These are phyloP conservation scores for Monochamus saltuarius DNA, from an alignment of 1,140 invertebrate species.

Conservation along the genomic window DNA sequence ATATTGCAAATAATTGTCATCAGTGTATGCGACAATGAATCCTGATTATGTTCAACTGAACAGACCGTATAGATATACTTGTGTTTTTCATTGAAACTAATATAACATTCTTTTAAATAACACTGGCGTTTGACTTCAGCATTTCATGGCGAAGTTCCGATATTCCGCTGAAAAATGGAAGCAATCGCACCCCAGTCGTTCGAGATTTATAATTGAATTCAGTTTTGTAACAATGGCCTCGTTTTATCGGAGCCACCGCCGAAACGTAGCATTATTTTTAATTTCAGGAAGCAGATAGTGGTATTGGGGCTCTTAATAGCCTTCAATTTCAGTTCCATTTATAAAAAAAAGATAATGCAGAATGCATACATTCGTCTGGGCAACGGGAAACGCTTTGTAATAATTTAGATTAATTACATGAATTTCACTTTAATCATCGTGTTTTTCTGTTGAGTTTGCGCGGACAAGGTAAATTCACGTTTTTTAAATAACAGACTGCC, in stretches of 20 bases:
- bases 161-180: constrained; percentile 16
- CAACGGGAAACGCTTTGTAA: constrained; percentile 6
- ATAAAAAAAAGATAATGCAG: constrained; percentile 27
- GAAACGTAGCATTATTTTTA: constrained; percentile 27
- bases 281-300: constrained; percentile 25
- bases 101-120: constrained; percentile 8
- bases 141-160: constrained; percentile 19
- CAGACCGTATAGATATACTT: neutral
- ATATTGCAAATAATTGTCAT: too few species aligned
- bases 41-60: too few species aligned
- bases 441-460: constrained; percentile 8
- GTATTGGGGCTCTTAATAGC: constrained; percentile 20
- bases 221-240: constrained; percentile 18
- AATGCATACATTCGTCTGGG: constrained; percentile 19
- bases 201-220: constrained; percentile 28
- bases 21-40: too few species aligned
- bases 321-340: constrained; percentile 28
- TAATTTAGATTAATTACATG: constrained; percentile 27
- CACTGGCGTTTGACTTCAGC: constrained; percentile 16
- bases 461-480: constrained; percentile 16
- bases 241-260: constrained; percentile 19
- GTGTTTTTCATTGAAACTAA: neutral
- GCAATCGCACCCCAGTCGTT: constrained; percentile 5
- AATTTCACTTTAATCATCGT: constrained; percentile 24
- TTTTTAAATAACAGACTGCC: constrained; percentile 20